These are phyloP conservation scores for Ochropleura plecta DNA, from an alignment of 2,888 invertebrate species.

Conservation along the genomic window DNA sequence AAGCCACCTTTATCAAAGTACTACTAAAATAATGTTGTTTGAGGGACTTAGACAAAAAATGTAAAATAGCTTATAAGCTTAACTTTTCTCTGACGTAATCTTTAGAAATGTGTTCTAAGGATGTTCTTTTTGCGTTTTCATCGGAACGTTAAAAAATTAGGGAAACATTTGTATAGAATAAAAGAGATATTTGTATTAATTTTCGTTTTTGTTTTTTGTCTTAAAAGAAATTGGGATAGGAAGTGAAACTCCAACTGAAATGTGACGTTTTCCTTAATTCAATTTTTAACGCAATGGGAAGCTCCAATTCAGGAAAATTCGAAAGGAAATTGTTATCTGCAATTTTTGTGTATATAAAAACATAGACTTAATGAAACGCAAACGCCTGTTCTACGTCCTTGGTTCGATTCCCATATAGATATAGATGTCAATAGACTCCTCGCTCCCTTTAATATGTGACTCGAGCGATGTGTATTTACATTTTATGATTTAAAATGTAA, in stretches of 20 bases:
- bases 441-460: no score
- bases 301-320: neutral
- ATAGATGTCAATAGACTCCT: no score
- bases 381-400: no score
- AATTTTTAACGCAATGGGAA: neutral
- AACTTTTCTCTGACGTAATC: slow-evolving; percentile 68
- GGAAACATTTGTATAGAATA: slow-evolving; percentile 39
- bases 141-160: slow-evolving; percentile 53
- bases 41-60: slow-evolving; percentile 61
- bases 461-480: no score
- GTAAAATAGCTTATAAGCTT: slow-evolving; percentile 67
- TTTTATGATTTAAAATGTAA: no score
- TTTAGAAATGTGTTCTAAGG: slow-evolving; percentile 63
- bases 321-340: neutral
- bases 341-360: neutral
- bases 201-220: slow-evolving; percentile 29
- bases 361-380: no score
- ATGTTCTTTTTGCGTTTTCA: slow-evolving; percentile 57
- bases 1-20: slow-evolving; percentile 22
- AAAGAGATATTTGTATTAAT: slow-evolving; percentile 35
- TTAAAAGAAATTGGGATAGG: slow-evolving; percentile 14
- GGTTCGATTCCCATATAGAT: no score
- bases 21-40: slow-evolving; percentile 61
- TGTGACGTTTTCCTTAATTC: slow-evolving; percentile 19
- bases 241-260: slow-evolving; percentile 5